phyloP scores from a whole-genome alignment of 2,113 vertebrate species.

The Bufo bufo region DNA sequence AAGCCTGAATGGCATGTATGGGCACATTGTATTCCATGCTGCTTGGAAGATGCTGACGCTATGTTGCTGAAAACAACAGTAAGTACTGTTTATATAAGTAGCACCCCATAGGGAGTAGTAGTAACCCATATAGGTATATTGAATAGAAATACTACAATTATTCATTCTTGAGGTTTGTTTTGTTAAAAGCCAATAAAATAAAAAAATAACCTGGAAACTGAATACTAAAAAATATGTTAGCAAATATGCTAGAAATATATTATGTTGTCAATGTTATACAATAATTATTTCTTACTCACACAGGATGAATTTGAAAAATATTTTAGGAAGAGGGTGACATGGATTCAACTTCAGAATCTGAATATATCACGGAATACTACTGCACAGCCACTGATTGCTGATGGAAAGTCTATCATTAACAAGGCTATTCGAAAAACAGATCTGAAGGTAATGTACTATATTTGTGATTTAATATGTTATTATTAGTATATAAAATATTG shows the following conservation, averaged over 20 bases:
- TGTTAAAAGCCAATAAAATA: not conserved
- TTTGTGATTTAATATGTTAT: not conserved
- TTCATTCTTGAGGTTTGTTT: not conserved
- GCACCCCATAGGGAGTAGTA: not conserved
- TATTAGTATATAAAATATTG: not conserved
- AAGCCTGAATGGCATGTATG: constrained; percentile 76
- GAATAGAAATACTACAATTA: not conserved
- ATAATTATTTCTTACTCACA: not conserved
- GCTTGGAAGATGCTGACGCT: constrained; percentile 72
- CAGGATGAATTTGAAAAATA: constrained; percentile 73
- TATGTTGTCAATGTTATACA: not conserved
- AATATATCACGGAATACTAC: constrained; percentile 34
- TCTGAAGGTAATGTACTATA: constrained; percentile 69
- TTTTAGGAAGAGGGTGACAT: constrained; percentile 64
- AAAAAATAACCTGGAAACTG: not conserved
- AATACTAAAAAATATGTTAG: not conserved
- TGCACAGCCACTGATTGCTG: constrained; percentile 61
- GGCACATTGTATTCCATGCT: constrained; percentile 70
- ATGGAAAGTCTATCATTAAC: constrained; percentile 70
- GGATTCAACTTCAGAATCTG: constrained; percentile 38
- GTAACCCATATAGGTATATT: not conserved
- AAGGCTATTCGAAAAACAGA: constrained; percentile 71
- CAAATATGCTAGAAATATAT: not conserved
- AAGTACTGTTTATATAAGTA: constrained; percentile 58
- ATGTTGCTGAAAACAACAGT: constrained; percentile 78